Percentiles rank a stretch among this genome's conserved stretches.
phyloP scores from a whole-genome alignment of 1,140 invertebrate genomes.

The Myzus persicae region DNA sequence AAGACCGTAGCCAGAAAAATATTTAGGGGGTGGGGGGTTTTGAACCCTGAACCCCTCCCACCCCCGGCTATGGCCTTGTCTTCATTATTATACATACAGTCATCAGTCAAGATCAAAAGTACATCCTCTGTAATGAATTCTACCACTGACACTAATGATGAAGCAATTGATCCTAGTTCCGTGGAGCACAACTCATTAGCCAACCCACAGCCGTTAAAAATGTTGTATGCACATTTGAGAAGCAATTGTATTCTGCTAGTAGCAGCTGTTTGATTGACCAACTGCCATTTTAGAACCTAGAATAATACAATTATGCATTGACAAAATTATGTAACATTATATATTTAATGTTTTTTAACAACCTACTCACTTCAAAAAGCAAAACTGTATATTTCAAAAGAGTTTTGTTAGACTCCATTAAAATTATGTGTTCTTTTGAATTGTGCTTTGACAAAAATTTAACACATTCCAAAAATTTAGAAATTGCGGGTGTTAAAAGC shows the following conservation, averaged over 20 bases:
- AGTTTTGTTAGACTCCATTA: constrained; percentile 33
- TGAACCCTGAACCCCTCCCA: no score
- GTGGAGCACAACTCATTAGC: constrained; percentile 40
- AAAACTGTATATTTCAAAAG: constrained; percentile 54
- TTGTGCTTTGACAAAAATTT: constrained; percentile 38
- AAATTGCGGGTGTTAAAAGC: constrained; percentile 69
- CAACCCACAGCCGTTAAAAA: constrained; percentile 37
- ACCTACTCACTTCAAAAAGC: constrained; percentile 53
- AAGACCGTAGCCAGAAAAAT: no score
- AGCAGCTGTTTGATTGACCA: not conserved
- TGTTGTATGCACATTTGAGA: constrained; percentile 19
- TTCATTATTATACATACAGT: constrained; percentile 25
- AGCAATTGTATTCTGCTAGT: constrained; percentile 49
- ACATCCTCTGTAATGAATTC: constrained; percentile 53
- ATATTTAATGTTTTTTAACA: not conserved
- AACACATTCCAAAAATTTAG: constrained; percentile 65
- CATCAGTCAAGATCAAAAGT: not conserved
- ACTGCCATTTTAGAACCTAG: constrained; percentile 48
- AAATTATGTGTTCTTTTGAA: constrained; percentile 57
- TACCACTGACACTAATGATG: constrained; percentile 38
- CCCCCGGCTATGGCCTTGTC: no score
- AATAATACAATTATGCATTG: not conserved
- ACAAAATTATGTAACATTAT: not conserved
- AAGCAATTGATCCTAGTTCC: constrained; percentile 46
- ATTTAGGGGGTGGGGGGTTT: no score